Conservation (phyloP, 2,113 vertebrate species). For the Nothoprocta perdicaria region DNA sequence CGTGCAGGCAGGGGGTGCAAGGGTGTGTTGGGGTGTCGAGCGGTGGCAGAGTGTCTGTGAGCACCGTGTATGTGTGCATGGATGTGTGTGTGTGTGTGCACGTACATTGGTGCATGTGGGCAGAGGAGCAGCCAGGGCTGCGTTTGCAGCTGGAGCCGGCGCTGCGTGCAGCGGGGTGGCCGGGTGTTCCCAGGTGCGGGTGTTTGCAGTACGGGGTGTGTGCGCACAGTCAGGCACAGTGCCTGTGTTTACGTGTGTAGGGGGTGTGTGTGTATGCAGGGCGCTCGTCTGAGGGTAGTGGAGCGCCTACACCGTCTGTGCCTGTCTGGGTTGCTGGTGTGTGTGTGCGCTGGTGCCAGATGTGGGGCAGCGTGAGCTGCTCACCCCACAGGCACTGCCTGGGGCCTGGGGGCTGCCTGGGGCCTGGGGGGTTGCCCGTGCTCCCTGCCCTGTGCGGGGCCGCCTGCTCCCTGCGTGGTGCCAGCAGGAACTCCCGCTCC, state of each 20-base stretch:
- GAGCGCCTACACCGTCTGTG: rapidly evolving
- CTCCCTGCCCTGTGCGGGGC: too few species aligned
- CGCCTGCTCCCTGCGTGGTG: not conserved
- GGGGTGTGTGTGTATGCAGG: not conserved
- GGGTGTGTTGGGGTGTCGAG: not conserved
- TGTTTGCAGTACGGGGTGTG: not conserved
- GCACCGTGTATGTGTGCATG: not conserved
- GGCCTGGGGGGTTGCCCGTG: too few species aligned
- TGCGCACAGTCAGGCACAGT: not conserved
- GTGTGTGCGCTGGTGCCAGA: not conserved
- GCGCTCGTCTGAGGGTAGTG: not conserved
- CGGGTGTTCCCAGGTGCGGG: not conserved
- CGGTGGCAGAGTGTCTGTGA: too few species aligned
- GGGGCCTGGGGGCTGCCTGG: too few species aligned
- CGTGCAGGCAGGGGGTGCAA: too few species aligned
- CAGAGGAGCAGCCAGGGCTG: too few species aligned
- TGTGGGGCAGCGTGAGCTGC: rapidly evolving
- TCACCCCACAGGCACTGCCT: not conserved
- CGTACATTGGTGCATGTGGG: not conserved
- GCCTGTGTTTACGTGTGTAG: not conserved
- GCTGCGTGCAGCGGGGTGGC: not conserved
- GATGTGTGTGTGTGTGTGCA: not conserved
- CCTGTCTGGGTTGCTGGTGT: rapidly evolving
- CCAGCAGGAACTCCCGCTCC: not conserved
- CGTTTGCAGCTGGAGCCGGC: not conserved